Base-by-base conservation (phyloP, 2,797 vertebrate species). In the Anableps anableps region DNA sequence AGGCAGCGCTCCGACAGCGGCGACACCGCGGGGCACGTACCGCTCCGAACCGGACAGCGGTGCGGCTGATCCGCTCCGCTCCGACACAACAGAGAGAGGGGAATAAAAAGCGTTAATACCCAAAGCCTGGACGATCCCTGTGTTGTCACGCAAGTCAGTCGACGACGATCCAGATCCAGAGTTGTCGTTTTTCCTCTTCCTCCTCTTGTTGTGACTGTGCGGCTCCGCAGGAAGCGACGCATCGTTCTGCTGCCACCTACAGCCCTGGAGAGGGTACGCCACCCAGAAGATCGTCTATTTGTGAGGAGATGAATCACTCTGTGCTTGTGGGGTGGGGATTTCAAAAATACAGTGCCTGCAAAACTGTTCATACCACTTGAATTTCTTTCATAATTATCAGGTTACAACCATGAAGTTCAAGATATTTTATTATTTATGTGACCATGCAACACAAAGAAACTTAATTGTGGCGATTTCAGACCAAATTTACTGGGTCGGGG, bases 171-270 rank as follows among this genome's bases (percentile, higher is more conserved):
- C 93, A 89, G 94, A 91, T 91, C 92, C 94, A 90, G 85, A 91
- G 92, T 92, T 94, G 94, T 94, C 91, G 92, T 94, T 95, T 91
- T 93, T 93, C 93, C 94, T 95, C 93, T 94, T 95, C 94, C 94
- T 95, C 92, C 91, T 93, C 93, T 94, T 95, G 94, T 94, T 94
- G 93, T 95, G 90, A 91, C 89, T 91, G 73, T 51, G 48, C 41
- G 60, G 81, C 82, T 82, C 23, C 64, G 88, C 91, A 93, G 92
- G 93, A 94, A 93, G 72, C 6, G 87, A 26, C 0, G 79, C 84
- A 31, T 41, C 19, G 84, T 16, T 81, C 84, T 89, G 86, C 88
- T 75, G 94, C 93, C 94, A 23, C 92, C 94, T 89, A 78, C 68
- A 9, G 93, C 38, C 41, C 88, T 77, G 94, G 93, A 92, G 94